A percentile compares a stretch with the other conserved stretches of the same genome.
Conservation (phyloP, 2,797 vertebrate genomes). For the Dipus sagitta region DNA sequence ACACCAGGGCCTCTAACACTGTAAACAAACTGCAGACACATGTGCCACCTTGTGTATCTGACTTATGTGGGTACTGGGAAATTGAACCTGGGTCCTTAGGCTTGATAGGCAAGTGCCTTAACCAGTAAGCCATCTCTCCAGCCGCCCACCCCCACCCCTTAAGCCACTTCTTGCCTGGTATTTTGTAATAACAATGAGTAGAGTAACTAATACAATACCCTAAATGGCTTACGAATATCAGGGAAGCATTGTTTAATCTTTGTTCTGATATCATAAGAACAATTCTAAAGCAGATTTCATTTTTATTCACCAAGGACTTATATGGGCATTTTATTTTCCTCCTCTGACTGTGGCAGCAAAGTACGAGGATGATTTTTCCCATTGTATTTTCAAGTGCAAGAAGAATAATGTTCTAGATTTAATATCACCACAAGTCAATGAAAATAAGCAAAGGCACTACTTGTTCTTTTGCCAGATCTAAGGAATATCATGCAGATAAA, state of each 20-base stretch:
- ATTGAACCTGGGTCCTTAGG: too few species aligned
- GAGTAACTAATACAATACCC: background rate
- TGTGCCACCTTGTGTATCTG: too few species aligned
- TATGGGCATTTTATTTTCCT: background rate
- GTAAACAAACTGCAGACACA: too few species aligned
- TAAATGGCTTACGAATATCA: background rate
- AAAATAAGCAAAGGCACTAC: conserved; percentile 14
- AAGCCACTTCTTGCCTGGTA: too few species aligned
- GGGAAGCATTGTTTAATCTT: background rate
- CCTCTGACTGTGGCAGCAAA: rapidly evolving
- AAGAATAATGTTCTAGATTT: background rate
- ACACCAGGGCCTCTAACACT: too few species aligned
- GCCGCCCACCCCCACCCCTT: too few species aligned
- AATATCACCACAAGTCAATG: background rate
- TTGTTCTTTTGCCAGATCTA: background rate
- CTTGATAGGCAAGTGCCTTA: too few species aligned
- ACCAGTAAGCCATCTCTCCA: too few species aligned
- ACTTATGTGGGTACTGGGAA: too few species aligned
- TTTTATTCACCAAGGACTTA: background rate
- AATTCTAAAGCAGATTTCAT: background rate
- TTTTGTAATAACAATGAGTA: too few species aligned
- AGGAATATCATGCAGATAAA: background rate
- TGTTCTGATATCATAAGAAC: background rate
- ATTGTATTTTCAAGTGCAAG: background rate
- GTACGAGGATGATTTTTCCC: background rate